Percentiles rank a stretch among this genome's conserved stretches.
Evolutionary conservation across 2,113 vertebrate genomes (phyloP).

Genomic region (Tricholaema leucomelas): DNA sequence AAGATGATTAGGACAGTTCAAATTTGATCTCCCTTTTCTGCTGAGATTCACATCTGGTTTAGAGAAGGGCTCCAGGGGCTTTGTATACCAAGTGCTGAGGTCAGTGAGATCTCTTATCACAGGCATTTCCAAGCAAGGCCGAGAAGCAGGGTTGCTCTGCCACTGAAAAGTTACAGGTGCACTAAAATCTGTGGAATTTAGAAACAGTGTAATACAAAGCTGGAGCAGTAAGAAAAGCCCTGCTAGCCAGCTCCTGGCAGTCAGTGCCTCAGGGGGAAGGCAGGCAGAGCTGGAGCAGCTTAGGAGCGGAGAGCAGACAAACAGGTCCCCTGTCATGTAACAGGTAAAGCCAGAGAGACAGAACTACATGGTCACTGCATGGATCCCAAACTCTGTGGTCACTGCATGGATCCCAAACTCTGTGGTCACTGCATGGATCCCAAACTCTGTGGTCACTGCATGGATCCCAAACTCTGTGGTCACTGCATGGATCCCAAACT

Average conservation of each 20-base stretch:
- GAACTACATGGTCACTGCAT: no score
- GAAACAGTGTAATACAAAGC: not conserved
- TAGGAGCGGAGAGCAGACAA: constrained; percentile 30
- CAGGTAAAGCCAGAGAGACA: constrained; percentile 33
- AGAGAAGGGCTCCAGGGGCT: not conserved
- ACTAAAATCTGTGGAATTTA: constrained; percentile 12
- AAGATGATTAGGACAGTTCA: not conserved
- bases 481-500: no score
- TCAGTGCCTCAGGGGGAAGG: constrained; percentile 6
- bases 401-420: no score
- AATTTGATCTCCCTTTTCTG: not conserved
- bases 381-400: no score
- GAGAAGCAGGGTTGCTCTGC: constrained; percentile 24
- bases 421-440: no score
- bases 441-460: no score
- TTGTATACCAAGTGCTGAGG: not conserved
- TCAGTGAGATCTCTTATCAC: not conserved
- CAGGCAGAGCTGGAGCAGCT: constrained; percentile 27
- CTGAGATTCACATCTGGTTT: not conserved
- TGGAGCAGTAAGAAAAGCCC: constrained; percentile 35
- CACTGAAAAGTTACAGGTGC: not conserved
- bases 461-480: no score
- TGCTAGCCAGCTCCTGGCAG: constrained; percentile 28
- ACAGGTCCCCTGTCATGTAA: not conserved
- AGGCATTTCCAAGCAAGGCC: constrained; percentile 27